Evolutionary conservation across 2,888 invertebrate species (phyloP).

Genomic region (Hipparchia semele): DNA sequence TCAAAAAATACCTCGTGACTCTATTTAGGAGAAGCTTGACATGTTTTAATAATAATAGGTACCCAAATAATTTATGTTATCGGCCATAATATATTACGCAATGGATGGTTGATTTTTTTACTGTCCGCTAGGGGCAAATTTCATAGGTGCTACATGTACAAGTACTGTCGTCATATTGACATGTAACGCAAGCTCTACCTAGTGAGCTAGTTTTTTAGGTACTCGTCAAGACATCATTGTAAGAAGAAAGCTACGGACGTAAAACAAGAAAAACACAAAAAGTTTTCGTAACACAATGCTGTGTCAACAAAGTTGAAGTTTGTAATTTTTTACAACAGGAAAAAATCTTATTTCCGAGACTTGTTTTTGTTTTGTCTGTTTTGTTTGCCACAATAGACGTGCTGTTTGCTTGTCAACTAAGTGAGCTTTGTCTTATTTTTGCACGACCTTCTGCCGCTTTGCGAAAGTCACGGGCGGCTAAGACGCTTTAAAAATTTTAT

Average conservation of each 20-base stretch:
- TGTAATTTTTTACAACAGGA: conserved; percentile 11
- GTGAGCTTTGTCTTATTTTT: conserved; percentile 39
- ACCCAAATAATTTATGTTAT: no score
- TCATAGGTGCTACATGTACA: no score
- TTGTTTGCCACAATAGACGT: conserved; percentile 38
- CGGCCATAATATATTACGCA: no score
- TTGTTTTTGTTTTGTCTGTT: conserved; percentile 32
- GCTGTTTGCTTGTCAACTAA: conserved; percentile 33
- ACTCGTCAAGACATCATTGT: background rate
- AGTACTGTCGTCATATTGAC: background rate
- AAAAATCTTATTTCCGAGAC: conserved; percentile 18
- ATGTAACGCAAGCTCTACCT: background rate
- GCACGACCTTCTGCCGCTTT: conserved; percentile 29
- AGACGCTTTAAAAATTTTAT: conserved; percentile 34
- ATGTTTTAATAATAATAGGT: no score
- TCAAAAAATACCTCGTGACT: no score
- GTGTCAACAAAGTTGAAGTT: conserved; percentile 22
- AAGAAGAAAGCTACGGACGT: background rate
- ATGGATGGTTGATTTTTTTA: no score
- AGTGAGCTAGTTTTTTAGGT: background rate
- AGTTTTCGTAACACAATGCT: conserved; percentile 9
- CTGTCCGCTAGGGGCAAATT: no score
- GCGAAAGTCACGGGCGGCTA: conserved; percentile 31
- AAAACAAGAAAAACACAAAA: background rate
- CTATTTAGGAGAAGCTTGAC: no score